Conservation (phyloP, 2,888 invertebrate species). For the Phragmatobia fuliginosa region DNA sequence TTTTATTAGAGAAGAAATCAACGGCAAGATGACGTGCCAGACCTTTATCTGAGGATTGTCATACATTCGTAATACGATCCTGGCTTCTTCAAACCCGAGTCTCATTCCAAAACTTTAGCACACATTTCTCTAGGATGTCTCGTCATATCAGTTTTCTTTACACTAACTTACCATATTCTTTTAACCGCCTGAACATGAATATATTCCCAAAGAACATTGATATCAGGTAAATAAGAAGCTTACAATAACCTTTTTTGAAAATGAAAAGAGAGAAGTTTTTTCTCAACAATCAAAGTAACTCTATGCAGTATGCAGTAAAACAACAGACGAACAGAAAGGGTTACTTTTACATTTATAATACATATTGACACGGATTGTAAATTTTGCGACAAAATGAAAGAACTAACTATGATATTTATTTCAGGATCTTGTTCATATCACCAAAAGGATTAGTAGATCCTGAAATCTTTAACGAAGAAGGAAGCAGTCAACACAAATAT, state of each 20-base stretch:
- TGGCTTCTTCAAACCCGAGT: background rate
- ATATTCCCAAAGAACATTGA: background rate
- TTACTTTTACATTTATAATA: no score
- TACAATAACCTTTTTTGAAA: background rate
- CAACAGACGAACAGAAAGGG: no score
- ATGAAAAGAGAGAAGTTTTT: background rate
- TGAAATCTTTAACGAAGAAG: conserved; percentile 86
- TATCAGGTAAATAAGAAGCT: background rate
- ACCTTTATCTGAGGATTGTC: background rate
- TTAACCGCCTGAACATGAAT: background rate
- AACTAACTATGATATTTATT: conserved; percentile 20
- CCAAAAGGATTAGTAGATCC: conserved; percentile 84
- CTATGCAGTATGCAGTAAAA: no score
- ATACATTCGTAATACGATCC: background rate
- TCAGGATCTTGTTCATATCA: conserved; percentile 88
- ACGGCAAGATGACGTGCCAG: background rate
- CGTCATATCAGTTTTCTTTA: background rate
- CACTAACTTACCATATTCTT: background rate
- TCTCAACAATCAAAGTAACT: no score
- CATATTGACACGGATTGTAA: no score
- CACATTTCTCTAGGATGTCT: background rate
- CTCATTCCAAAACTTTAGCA: background rate
- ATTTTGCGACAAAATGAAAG: background rate
- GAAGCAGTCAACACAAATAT: conserved; percentile 86
- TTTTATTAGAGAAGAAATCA: background rate